A percentile compares a stretch with the other conserved stretches of the same genome.
phyloP scores from a whole-genome alignment of 2,888 invertebrate species.

The Sinohyriopsis cumingii region DNA sequence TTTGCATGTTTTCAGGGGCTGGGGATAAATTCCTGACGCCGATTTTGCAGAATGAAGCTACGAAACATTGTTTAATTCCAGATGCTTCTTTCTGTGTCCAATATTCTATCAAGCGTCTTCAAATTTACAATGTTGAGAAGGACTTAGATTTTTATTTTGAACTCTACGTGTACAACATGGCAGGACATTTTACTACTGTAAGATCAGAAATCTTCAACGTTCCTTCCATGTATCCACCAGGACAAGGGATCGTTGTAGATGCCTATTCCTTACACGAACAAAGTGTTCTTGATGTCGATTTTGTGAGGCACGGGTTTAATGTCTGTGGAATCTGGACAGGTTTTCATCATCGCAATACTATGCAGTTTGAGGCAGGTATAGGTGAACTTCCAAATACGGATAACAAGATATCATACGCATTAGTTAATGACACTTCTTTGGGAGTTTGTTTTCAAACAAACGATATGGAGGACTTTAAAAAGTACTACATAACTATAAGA shows the following conservation, averaged over 20 bases:
- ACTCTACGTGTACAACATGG: constrained; percentile 32
- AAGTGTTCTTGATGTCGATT: constrained; percentile 10
- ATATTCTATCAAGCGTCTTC: constrained; percentile 20
- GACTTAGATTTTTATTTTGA: constrained; percentile 17
- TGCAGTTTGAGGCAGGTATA: constrained; percentile 17
- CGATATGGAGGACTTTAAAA: neutral
- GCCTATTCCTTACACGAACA: neutral
- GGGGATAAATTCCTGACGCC: no score
- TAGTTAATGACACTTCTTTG: neutral
- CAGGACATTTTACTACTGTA: constrained; percentile 19
- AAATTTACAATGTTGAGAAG: constrained; percentile 21
- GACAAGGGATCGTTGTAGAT: constrained; percentile 31
- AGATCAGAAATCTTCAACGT: constrained; percentile 22
- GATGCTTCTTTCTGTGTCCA: constrained; percentile 14
- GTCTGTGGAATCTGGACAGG: constrained; percentile 21
- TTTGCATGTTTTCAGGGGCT: no score
- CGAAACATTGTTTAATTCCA: constrained; percentile 6
- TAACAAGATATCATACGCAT: constrained; percentile 8
- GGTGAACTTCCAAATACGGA: constrained; percentile 8
- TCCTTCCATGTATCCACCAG: constrained; percentile 38
- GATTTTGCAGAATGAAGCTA: constrained; percentile 1
- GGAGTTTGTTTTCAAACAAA: constrained; percentile 5
- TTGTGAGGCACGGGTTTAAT: neutral
- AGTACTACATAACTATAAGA: constrained; percentile 12
- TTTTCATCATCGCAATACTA: constrained; percentile 15